Base-by-base conservation (phyloP, 1,140 invertebrate genomes). In the Diachasmimorpha longicaudata region DNA sequence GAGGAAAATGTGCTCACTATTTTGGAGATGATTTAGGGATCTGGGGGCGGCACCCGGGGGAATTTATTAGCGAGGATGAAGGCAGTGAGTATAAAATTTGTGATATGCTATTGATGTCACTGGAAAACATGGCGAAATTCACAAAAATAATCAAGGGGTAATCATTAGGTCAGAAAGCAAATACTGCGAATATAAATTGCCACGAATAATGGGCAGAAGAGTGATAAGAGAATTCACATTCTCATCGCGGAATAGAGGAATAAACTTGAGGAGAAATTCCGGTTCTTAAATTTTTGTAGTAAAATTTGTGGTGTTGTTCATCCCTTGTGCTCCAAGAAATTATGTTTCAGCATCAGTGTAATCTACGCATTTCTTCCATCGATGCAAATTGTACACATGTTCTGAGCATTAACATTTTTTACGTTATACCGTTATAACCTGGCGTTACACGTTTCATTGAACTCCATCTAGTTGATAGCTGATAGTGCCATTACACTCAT, bases 361-460 rank as follows among this genome's bases (percentile, higher is more conserved):
- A 68, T 68, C n/a, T n/a, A 31, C n/a, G 66, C 31, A 68, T 68
- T 68, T 68, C 66, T 36, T 68, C n/a, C 66, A 68, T 37, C 58
- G 31, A 68, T 68, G 66, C 36, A 68, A 68, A 68, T 68, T 39
- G 36, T 39, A 68, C 66, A 68, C 36, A 68, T 68, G 36, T 68
- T 68, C 39, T 68, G 36, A 68, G 16, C 66, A 14, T 37, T 68
- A 8, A 68, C 11, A 13, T 68, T 68, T 68, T 55, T 68, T 37
- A 39, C n/a, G 16, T 68, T 39, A 13, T 68, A 68, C 66, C 66
- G 66, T 68, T 68, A 68, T 39, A 68, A 36, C 66, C 16, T 37
- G 14, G 6, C n/a, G 66, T 68, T 37, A 39, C 66, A 68, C 66
- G 36, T 36, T 68, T 39, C 66, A 68, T 68, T 68, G 66, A 68